Evolutionary conservation across 2,113 vertebrate genomes (phyloP).

Genomic region (Etia nguti): DNA sequence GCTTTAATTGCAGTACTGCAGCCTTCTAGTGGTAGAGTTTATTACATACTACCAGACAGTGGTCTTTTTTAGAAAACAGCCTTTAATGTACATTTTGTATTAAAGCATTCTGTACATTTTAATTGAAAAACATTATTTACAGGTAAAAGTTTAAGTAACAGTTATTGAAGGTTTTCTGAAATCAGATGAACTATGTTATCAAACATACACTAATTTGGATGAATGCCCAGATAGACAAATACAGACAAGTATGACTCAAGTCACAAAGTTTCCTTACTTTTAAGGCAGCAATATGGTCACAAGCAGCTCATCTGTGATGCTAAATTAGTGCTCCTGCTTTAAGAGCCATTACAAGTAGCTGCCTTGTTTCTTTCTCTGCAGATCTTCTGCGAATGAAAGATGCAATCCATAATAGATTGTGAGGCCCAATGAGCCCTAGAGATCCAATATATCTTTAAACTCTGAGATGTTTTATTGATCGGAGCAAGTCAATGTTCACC

Average conservation of each 20-base stretch:
- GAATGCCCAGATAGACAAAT: not conserved
- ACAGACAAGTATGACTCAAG: not conserved
- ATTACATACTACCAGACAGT: too few species aligned
- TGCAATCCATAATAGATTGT: slow-evolving; percentile 45
- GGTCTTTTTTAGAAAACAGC: too few species aligned
- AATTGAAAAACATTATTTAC: not conserved
- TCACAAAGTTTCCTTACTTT: not conserved
- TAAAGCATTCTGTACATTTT: not conserved
- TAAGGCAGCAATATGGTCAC: not conserved
- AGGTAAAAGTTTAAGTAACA: not conserved
- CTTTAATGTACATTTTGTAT: not conserved
- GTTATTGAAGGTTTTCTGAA: not conserved
- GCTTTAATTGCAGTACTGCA: not conserved
- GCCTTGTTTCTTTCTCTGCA: not conserved
- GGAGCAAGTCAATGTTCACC: slow-evolving; percentile 51
- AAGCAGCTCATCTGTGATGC: slow-evolving; percentile 5
- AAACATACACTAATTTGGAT: not conserved
- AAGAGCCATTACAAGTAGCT: not conserved
- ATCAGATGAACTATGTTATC: not conserved
- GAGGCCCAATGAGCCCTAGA: slow-evolving; percentile 27
- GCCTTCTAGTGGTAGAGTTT: not conserved
- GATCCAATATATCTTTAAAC: slow-evolving; percentile 47
- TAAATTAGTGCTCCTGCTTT: not conserved
- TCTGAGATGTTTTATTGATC: slow-evolving; percentile 62
- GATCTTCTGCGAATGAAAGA: slow-evolving; percentile 24